A percentile compares a stretch with the other conserved stretches of the same genome.
Evolutionary conservation across 2,888 invertebrate species (phyloP).

Genomic region (Drosophila kokeensis): DNA sequence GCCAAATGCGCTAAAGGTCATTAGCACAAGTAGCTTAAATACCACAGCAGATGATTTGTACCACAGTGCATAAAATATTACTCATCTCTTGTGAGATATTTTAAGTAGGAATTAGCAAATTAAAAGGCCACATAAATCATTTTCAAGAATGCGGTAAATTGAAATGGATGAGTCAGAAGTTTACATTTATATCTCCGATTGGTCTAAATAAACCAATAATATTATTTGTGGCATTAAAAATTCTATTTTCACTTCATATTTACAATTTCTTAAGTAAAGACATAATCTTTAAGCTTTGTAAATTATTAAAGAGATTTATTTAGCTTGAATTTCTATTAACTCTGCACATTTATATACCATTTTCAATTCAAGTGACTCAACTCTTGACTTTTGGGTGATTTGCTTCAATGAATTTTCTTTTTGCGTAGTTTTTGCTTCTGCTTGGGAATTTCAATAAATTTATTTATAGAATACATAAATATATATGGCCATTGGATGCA

Average conservation of each 20-base stretch:
- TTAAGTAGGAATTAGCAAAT: slow-evolving; percentile 45
- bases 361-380: slow-evolving; percentile 33
- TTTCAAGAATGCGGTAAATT: slow-evolving; percentile 9
- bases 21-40: slow-evolving; percentile 58
- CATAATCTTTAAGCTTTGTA: background rate
- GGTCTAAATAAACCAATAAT: background rate
- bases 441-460: slow-evolving; percentile 30
- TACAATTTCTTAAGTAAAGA: background rate
- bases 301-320: background rate
- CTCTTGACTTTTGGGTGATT: slow-evolving; percentile 20
- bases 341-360: background rate
- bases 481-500: slow-evolving; percentile 21
- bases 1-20: slow-evolving; percentile 52
- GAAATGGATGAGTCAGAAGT: background rate
- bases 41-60: slow-evolving; percentile 23
- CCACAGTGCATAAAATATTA: slow-evolving; percentile 21
- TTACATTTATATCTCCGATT: background rate
- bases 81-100: slow-evolving; percentile 34
- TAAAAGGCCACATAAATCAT: slow-evolving; percentile 50
- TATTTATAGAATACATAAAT: slow-evolving; percentile 1
- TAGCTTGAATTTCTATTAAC: background rate
- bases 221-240: background rate
- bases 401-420: slow-evolving; percentile 36
- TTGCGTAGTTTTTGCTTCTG: background rate
- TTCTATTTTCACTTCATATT: background rate